Conservation (phyloP, 2,888 invertebrate species). For the Cheilosia urbana region DNA sequence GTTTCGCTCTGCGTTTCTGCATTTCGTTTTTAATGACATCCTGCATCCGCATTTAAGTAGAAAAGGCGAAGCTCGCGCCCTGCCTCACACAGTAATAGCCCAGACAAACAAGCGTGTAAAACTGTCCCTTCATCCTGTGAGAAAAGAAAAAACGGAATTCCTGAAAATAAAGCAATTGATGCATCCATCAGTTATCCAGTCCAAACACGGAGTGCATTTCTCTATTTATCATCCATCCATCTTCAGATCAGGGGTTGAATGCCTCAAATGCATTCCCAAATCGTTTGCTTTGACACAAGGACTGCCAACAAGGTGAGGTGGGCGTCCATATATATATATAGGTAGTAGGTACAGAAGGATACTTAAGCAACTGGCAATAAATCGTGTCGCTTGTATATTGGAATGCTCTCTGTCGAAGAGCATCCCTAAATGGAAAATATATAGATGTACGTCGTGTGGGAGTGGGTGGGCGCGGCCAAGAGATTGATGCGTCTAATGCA, state of each 20-base stretch:
- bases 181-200: slow-evolving; percentile 35
- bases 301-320: slow-evolving; percentile 5
- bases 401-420: slow-evolving; percentile 29
- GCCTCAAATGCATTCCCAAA: slow-evolving; percentile 43
- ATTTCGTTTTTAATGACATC: slow-evolving; percentile 46
- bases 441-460: not conserved
- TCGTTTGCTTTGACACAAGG: slow-evolving; percentile 36
- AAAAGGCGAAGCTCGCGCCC: slow-evolving; percentile 1
- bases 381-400: slow-evolving; percentile 59
- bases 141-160: slow-evolving; percentile 3
- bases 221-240: slow-evolving; percentile 64
- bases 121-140: slow-evolving; percentile 9
- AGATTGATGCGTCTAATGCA: slow-evolving; percentile 69
- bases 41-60: slow-evolving; percentile 49
- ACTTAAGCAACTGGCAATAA: slow-evolving; percentile 59
- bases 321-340: not conserved
- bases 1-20: not conserved
- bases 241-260: slow-evolving; percentile 28
- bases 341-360: slow-evolving; percentile 36
- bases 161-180: slow-evolving; percentile 11
- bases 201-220: slow-evolving; percentile 40
- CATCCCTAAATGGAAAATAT: slow-evolving; percentile 36
- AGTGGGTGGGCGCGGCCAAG: not conserved
- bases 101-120: slow-evolving; percentile 54
- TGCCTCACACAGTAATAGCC: slow-evolving; percentile 9